Percentiles rank a stretch among this genome's conserved stretches.
phyloP scores from a whole-genome alignment of 2,888 invertebrate genomes.

The Campopleginae sp. region DNA sequence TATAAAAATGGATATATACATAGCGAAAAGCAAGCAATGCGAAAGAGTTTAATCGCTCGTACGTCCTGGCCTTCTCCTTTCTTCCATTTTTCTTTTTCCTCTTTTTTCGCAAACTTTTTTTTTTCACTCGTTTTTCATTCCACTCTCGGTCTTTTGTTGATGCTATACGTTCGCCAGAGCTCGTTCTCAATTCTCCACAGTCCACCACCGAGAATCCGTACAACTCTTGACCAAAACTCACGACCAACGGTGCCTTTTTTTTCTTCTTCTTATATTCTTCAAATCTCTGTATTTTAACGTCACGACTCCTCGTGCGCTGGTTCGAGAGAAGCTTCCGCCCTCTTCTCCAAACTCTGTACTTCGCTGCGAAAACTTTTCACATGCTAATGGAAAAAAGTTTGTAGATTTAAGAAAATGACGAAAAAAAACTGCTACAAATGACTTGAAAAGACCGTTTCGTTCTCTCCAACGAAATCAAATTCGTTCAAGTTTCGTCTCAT shows the following conservation, averaged over 20 bases:
- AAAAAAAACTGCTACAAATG: slow-evolving; percentile 30
- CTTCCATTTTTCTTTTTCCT: slow-evolving; percentile 24
- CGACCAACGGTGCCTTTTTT: slow-evolving; percentile 1
- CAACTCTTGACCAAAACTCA: slow-evolving; percentile 32
- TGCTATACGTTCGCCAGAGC: slow-evolving; percentile 40
- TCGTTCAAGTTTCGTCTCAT: slow-evolving; percentile 30
- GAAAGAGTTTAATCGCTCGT: slow-evolving; percentile 68
- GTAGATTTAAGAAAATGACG: slow-evolving; percentile 32
- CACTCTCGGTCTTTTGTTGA: slow-evolving; percentile 55
- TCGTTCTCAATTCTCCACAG: slow-evolving; percentile 51
- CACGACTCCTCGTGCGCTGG: slow-evolving; percentile 2
- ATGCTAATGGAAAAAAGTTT: slow-evolving; percentile 59
- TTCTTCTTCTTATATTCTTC: neutral
- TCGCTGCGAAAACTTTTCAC: slow-evolving; percentile 54
- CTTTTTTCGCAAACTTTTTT: slow-evolving; percentile 17
- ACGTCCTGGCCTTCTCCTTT: slow-evolving; percentile 48
- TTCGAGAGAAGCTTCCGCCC: slow-evolving; percentile 5
- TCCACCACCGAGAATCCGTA: slow-evolving; percentile 28
- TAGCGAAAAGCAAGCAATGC: slow-evolving; percentile 43
- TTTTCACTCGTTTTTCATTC: slow-evolving; percentile 10
- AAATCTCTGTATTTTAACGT: slow-evolving; percentile 18
- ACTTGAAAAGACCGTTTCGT: slow-evolving; percentile 28
- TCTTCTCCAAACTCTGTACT: slow-evolving; percentile 25
- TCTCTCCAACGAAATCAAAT: slow-evolving; percentile 19
- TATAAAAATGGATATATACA: slow-evolving; percentile 10